A percentile compares a stretch with the other conserved stretches of the same genome.
These are phyloP conservation scores for Drosophila paranaensis DNA, from an alignment of 2,888 invertebrate genomes.

Conservation along the genomic window DNA sequence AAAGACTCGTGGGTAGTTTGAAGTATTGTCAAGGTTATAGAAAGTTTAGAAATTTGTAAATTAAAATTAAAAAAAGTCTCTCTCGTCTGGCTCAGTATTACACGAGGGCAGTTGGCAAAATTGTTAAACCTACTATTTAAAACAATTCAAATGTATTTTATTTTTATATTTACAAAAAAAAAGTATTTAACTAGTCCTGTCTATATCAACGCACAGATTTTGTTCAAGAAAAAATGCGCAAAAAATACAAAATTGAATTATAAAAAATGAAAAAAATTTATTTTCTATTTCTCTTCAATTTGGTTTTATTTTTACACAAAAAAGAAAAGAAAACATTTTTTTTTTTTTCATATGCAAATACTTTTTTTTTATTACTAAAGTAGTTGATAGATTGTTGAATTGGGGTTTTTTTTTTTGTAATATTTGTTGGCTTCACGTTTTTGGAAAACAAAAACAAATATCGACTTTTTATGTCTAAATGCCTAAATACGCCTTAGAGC, in stretches of 20 bases:
- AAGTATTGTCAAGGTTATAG: background rate
- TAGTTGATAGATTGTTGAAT: conserved; percentile 9
- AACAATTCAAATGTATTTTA: background rate
- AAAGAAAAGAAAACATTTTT: conserved; percentile 22
- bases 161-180: background rate
- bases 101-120: background rate
- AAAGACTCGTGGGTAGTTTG: background rate
- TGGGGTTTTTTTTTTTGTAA: background rate
- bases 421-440: conserved; percentile 1
- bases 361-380: conserved; percentile 17
- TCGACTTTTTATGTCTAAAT: conserved; percentile 11
- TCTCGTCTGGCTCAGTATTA: background rate
- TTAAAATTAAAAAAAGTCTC: no score
- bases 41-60: background rate
- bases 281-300: background rate
- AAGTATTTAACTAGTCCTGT: no score
- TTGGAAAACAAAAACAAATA: conserved; percentile 29
- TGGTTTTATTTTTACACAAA: conserved; percentile 35
- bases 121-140: background rate
- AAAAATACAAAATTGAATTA: background rate
- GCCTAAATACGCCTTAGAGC: conserved; percentile 7
- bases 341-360: conserved; percentile 4
- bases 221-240: background rate
- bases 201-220: background rate
- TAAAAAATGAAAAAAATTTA: no score